Evolutionary conservation across 30 jellyfish, hydroid and myxozoan genomes (phyloP).

Genomic region (Turritopsis rubra): DNA sequence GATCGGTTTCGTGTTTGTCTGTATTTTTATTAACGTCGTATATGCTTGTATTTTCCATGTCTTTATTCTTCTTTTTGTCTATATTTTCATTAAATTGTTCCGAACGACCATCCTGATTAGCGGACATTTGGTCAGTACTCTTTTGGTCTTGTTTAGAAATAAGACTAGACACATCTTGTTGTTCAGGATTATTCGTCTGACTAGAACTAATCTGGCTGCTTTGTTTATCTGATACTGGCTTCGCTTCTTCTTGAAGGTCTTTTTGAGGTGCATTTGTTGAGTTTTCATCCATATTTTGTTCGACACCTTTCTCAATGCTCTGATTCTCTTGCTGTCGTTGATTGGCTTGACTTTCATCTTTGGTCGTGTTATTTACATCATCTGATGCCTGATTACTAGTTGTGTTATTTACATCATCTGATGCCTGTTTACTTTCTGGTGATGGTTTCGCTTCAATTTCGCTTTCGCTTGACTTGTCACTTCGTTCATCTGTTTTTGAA

Average conservation of each 20-base stretch:
- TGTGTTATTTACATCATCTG: background rate
- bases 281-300: background rate
- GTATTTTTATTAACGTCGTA: background rate
- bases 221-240: background rate
- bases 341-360: background rate
- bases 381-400: background rate
- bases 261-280: background rate
- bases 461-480: background rate
- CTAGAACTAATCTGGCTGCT: background rate
- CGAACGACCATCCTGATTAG: background rate
- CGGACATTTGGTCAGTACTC: background rate
- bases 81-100: background rate
- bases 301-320: background rate
- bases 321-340: background rate
- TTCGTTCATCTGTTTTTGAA: background rate
- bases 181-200: background rate
- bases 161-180: background rate
- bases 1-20: background rate
- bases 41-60: background rate
- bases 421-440: background rate
- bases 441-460: background rate
- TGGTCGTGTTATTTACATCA: background rate
- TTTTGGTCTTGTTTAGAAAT: background rate
- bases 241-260: background rate
- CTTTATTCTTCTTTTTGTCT: background rate